A percentile compares a stretch with the other conserved stretches of the same genome.
These are phyloP conservation scores for Leptinotarsa peninsularis DNA, from an alignment of 2,888 invertebrate genomes.

Conservation along the genomic window DNA sequence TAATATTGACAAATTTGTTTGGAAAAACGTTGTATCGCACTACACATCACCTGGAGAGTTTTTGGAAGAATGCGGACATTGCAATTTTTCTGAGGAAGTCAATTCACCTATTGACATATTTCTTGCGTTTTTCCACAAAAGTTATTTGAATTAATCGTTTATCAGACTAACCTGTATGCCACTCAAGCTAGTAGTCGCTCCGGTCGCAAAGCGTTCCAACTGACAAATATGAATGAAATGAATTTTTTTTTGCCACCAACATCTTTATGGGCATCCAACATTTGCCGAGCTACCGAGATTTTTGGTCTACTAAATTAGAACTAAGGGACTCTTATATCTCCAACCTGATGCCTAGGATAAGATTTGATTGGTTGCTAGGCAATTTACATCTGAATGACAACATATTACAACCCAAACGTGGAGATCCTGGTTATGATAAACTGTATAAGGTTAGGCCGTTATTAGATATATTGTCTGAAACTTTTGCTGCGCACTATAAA, in stretches of 20 bases:
- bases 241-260: conserved; percentile 32
- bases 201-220: too few species aligned
- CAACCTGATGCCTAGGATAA: conserved; percentile 33
- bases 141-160: neutral
- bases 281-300: conserved; percentile 41
- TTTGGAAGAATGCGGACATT: too few species aligned
- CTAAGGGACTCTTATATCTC: conserved; percentile 40
- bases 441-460: conserved; percentile 51
- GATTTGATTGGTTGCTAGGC: conserved; percentile 42
- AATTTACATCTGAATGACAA: conserved; percentile 52
- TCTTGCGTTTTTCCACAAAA: neutral
- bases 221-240: conserved; percentile 1
- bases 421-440: conserved; percentile 45
- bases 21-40: too few species aligned
- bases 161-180: conserved; percentile 24
- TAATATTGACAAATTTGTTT: too few species aligned
- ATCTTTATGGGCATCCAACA: conserved; percentile 42
- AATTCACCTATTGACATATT: neutral
- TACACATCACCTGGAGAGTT: too few species aligned
- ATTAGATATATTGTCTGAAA: conserved; percentile 41
- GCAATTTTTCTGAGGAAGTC: too few species aligned
- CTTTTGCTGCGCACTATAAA: conserved; percentile 28
- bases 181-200: conserved; percentile 9
- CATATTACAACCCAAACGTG: conserved; percentile 36
- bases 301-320: conserved; percentile 33